A percentile compares a stretch with the other conserved stretches of the same genome.
Conservation (phyloP, 2,113 vertebrate species). For the Cardinalis cardinalis region DNA sequence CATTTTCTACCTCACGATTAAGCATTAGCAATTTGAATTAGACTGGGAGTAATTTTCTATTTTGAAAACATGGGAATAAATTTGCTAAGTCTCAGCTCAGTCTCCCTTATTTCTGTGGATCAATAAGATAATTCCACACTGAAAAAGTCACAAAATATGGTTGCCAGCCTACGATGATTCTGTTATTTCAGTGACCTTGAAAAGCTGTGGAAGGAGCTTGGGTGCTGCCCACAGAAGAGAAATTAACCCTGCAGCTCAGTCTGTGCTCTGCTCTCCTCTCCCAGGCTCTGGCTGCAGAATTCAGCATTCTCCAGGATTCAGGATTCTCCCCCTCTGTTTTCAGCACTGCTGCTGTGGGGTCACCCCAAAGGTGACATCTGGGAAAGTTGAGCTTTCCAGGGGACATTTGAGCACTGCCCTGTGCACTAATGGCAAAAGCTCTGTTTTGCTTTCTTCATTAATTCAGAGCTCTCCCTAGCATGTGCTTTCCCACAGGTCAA, state of each 20-base stretch:
- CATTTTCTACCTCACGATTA: neutral
- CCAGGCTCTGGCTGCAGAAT: neutral
- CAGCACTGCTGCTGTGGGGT: neutral
- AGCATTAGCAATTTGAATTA: neutral
- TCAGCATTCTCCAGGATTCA: neutral
- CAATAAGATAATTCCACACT: neutral
- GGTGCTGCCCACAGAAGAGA: neutral
- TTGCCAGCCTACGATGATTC: neutral
- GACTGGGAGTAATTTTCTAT: neutral
- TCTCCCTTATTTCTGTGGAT: neutral
- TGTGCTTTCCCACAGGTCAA: conserved; percentile 34
- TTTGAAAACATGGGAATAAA: neutral
- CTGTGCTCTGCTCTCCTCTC: neutral
- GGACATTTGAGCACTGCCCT: neutral
- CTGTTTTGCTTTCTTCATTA: conserved; percentile 17
- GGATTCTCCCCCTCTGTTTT: neutral
- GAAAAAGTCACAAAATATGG: neutral
- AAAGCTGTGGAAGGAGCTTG: neutral
- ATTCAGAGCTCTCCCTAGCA: conserved; percentile 12
- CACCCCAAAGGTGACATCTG: neutral
- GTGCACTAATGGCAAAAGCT: neutral
- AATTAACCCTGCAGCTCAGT: neutral
- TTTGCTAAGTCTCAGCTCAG: neutral
- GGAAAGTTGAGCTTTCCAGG: neutral
- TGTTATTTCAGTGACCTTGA: neutral